Base-by-base conservation (phyloP, 2,888 invertebrate genomes). In the Eristalinus sepulchralis region DNA sequence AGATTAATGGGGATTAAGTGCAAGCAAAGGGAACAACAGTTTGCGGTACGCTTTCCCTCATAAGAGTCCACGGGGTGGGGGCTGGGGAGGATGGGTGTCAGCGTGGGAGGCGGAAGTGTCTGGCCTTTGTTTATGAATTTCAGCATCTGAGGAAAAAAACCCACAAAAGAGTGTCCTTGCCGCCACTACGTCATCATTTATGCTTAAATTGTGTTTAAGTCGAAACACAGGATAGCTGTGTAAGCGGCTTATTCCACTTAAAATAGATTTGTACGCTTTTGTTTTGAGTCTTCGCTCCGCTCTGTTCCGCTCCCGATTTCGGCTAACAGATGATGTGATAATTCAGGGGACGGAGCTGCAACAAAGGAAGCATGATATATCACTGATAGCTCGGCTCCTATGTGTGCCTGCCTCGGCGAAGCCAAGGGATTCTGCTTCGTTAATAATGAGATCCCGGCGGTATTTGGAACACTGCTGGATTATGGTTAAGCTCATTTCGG, bases 221-320 rank as follows among this genome's bases (percentile, higher is more conserved):
- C 83, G 86, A 86, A 86, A 13, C 59, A 71, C 66, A 79, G 78
- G 86, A 86, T 83, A 83, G 66, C 75, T 34, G 78, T 70, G 79
- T 86, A 86, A 86, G 86, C 75, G 86, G 86, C 78, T 86, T 86
- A 86, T 86, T 86, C 86, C 86, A 86, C 86, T 86, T 86, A 86
- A 86, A 86, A 83, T 72, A 79, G 86, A 86, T 86, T 86, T 86
- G 86, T 86, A 66, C 62, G 75, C 79, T 83, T 86, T 82, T 86
- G 82, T 86, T 86, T 86, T 36, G 75, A 66, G 66, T 77, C 64
- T 55, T 77, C 70, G 64, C 75, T 73, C 53, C 11, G 57, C 62
- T 11, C 47, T 59, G 39, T 27, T 34, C 60, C 27, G 33, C 20
- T 68, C 53, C 24, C 27, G 34, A 59, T 66, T 55, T 53, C 33